A percentile compares a stretch with the other conserved stretches of the same genome.
These are phyloP conservation scores for Melozone crissalis DNA, from an alignment of 2,113 vertebrate species.

Conservation along the genomic window DNA sequence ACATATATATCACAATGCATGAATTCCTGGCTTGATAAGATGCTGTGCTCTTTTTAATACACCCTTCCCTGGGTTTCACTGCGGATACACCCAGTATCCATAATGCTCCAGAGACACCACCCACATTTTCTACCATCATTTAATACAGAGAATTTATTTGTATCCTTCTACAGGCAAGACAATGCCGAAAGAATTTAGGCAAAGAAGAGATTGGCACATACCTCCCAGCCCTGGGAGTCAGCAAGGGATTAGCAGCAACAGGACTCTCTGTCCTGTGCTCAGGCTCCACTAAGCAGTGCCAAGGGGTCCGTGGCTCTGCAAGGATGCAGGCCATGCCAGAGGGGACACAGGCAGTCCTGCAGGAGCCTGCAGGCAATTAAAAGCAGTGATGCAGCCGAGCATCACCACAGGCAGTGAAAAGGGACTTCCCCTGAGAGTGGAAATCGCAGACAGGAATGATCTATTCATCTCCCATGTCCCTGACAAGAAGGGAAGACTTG, in stretches of 20 bases:
- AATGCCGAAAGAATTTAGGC: not conserved
- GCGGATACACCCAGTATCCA: not conserved
- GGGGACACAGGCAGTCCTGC: constrained; percentile 27
- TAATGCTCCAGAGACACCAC: not conserved
- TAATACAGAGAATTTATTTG: not conserved
- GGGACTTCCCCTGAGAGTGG: not conserved
- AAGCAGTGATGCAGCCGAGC: not conserved
- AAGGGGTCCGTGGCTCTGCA: not conserved
- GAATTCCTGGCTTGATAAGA: not conserved
- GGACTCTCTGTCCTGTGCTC: not conserved
- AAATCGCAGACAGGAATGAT: not conserved
- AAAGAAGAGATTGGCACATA: not conserved
- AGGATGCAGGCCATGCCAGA: constrained; percentile 54
- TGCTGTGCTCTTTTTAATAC: not conserved
- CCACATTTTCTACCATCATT: not conserved
- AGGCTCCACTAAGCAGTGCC: not conserved
- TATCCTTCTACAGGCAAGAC: not conserved
- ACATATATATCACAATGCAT: not conserved
- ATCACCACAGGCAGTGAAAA: constrained; percentile 18
- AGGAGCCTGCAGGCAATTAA: constrained; percentile 54
- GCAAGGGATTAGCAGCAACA: not conserved
- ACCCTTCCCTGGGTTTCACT: not conserved
- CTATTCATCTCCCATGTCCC: constrained; percentile 15
- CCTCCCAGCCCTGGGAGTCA: not conserved
- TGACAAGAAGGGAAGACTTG: constrained; percentile 12